phyloP scores from a whole-genome alignment of 2,797 vertebrate species.

The Chiloscyllium punctatum region DNA sequence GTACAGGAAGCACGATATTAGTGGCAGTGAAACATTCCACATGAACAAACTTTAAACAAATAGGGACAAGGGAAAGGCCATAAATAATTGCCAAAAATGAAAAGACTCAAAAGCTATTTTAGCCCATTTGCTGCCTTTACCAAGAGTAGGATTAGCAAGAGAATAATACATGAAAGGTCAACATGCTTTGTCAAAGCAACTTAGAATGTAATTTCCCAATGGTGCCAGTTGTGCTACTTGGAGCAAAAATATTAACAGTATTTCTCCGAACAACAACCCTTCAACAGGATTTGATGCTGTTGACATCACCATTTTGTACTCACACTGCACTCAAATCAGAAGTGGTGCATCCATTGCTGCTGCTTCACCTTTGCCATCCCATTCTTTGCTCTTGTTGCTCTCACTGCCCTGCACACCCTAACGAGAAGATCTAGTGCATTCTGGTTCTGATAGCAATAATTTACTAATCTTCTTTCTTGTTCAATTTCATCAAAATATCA shows the following conservation, averaged over 20 bases:
- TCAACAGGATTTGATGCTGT: too few relatives aligned
- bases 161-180: background rate
- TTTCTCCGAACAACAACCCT: too few relatives aligned
- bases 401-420: too few relatives aligned
- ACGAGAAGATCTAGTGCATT: too few relatives aligned
- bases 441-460: too few relatives aligned
- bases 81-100: background rate
- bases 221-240: background rate
- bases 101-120: background rate
- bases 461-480: too few relatives aligned
- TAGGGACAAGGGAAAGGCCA: background rate
- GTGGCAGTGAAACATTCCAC: background rate
- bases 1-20: background rate
- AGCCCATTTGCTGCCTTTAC: background rate
- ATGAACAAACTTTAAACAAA: background rate
- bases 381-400: too few relatives aligned
- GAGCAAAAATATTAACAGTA: background rate
- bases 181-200: background rate
- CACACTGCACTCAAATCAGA: too few relatives aligned
- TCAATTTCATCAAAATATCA: too few relatives aligned
- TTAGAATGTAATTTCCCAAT: background rate
- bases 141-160: background rate
- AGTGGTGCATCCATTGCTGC: too few relatives aligned
- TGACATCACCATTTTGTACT: too few relatives aligned
- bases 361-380: too few relatives aligned